Evolutionary conservation across 2,888 invertebrate genomes (phyloP).

Genomic region (Erannis defoliaria): DNA sequence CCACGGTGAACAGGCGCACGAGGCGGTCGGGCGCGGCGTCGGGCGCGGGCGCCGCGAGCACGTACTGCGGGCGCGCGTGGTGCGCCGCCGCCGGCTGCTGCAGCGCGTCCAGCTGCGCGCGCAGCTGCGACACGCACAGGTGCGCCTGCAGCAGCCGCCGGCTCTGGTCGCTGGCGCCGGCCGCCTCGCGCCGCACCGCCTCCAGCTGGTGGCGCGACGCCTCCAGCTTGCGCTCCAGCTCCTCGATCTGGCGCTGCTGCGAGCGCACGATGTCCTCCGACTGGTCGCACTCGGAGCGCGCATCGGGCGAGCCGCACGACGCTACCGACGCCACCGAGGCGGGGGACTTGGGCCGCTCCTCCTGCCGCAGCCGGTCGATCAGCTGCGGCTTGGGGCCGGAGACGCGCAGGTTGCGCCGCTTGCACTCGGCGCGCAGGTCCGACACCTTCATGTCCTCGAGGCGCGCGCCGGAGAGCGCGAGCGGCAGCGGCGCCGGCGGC

Average conservation of each 20-base stretch:
- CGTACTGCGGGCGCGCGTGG: conserved; percentile 76
- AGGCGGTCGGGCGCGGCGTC: conserved; percentile 59
- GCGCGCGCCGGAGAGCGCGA: conserved; percentile 82
- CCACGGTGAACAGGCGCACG: conserved; percentile 70
- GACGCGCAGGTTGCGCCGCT: conserved; percentile 96
- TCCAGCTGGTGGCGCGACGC: conserved; percentile 92
- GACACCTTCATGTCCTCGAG: conserved; percentile 98
- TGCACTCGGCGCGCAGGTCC: conserved; percentile 97
- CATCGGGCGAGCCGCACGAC: conserved; percentile 59
- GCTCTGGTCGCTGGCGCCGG: conserved; percentile 81
- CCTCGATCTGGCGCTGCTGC: conserved; percentile 94
- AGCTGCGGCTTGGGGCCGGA: conserved; percentile 98
- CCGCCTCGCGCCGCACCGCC: conserved; percentile 88
- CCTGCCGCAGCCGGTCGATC: conserved; percentile 93
- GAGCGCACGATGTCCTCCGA: conserved; percentile 92
- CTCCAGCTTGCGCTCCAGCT: conserved; percentile 93
- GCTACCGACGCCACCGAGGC: conserved; percentile 66
- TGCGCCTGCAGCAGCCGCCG: conserved; percentile 88
- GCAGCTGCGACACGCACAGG: conserved; percentile 77
- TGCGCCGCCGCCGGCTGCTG: conserved; percentile 76
- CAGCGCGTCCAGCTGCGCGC: conserved; percentile 89
- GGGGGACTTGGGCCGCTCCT: conserved; percentile 79
- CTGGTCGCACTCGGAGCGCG: conserved; percentile 72
- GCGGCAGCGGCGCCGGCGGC: conserved; percentile 80
- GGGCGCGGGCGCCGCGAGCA: conserved; percentile 68